Evolutionary conservation across 2,797 vertebrate species (phyloP), one percentile per base, ranked within the genome.

Genomic region (Eulemur albifrons): DNA sequence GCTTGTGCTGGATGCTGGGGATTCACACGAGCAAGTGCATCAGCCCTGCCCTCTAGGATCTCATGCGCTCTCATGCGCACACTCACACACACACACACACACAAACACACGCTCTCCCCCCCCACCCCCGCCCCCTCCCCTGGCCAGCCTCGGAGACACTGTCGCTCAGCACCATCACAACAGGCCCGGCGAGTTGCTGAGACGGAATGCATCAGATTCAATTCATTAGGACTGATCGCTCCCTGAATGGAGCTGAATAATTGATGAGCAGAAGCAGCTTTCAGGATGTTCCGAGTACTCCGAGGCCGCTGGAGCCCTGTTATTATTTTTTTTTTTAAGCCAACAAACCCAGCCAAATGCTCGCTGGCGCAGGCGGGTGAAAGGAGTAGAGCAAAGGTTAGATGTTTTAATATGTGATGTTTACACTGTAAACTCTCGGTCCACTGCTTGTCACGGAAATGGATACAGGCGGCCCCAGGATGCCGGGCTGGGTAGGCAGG

Each of bases 201-300:
- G 97, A 98, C 23, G 65, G 98, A 98, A 97, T 88, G 97, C 98
- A 97, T 98, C 98, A 97, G 89, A 93, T 97, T 98, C 98, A 98
- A 98, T 98, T 99, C 99, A 98, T 99, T 98, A 99, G 98, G 98
- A 98, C 98, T 97, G 98, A 98, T 98, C 96, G 97, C 98, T 99
- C 99, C 98, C 98, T 98, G 98, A 98, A 98, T 97, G 97, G 98
- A 97, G 96, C 95, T 99, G 98, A 99, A 99, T 99, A 99, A 99
- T 99, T 99, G 98, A 99, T 98, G 98, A 98, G 98, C 97, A 48
- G 94, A 91, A 98, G 98, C 98, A 95, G 98, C 98, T 98, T 98
- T 98, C 98, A 98, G 98, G 98, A 98, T 98, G 98, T 97, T 98
- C 97, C 38, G 94, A 87, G 93, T 0, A 96, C 98, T 98, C 67